phyloP scores from a whole-genome alignment of 2,888 invertebrate genomes.

The Cosmorhoe ocellata region DNA sequence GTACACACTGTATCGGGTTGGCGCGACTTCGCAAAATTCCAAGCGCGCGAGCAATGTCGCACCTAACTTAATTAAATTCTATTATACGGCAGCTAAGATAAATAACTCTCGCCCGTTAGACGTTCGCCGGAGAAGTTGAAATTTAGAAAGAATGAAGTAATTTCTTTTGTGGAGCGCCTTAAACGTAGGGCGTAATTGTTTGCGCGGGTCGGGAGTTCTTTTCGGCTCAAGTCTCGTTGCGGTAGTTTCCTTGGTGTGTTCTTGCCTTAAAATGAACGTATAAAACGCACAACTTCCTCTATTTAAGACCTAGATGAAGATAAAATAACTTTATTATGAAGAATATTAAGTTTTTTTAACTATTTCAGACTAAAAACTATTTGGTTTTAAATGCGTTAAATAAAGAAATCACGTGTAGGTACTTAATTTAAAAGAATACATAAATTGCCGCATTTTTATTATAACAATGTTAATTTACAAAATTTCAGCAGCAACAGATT shows the following conservation, averaged over 20 bases:
- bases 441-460: neutral
- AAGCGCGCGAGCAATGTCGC: conserved; percentile 70
- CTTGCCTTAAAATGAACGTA: neutral
- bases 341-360: too few relatives aligned
- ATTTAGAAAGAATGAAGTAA: conserved; percentile 74
- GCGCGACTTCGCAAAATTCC: conserved; percentile 63
- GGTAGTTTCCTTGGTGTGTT: conserved; percentile 14
- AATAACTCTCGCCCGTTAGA: conserved; percentile 70
- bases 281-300: too few relatives aligned
- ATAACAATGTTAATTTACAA: conserved; percentile 14
- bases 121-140: conserved; percentile 49
- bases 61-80: conserved; percentile 81
- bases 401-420: too few relatives aligned
- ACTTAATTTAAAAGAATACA: neutral
- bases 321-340: too few relatives aligned
- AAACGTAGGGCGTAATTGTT: conserved; percentile 49
- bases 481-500: conserved; percentile 7
- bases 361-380: too few relatives aligned
- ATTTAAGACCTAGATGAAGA: too few relatives aligned
- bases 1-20: conserved; percentile 46
- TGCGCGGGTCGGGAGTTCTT: conserved; percentile 34
- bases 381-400: too few relatives aligned
- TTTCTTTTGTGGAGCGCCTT: conserved; percentile 60
- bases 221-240: conserved; percentile 22
- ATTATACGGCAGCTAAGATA: conserved; percentile 75